These are phyloP conservation scores for Osmoderma eremita DNA, from an alignment of 2,888 invertebrate genomes.

Conservation along the genomic window DNA sequence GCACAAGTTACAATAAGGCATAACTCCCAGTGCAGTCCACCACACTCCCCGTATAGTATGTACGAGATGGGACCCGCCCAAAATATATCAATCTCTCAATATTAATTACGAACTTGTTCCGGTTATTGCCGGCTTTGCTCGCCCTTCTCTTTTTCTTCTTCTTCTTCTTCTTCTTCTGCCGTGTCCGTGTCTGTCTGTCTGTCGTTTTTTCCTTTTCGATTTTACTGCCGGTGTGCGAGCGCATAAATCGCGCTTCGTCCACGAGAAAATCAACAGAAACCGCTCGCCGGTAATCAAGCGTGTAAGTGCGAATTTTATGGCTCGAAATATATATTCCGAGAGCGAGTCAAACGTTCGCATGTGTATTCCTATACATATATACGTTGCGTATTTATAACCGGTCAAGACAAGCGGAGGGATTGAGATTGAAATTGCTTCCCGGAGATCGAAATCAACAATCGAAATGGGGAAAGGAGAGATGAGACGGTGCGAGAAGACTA, in stretches of 20 bases:
- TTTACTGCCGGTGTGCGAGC: neutral
- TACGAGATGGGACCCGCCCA: constrained; percentile 22
- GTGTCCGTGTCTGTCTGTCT: no score
- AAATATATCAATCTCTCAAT: constrained; percentile 37
- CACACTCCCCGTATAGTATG: neutral
- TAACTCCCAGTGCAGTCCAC: constrained; percentile 1
- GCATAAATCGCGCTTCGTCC: constrained; percentile 2
- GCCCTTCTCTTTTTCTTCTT: neutral
- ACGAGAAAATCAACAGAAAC: constrained; percentile 11
- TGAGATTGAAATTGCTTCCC: no score
- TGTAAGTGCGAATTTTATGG: constrained; percentile 6
- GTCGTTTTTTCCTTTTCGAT: no score
- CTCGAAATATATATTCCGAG: neutral
- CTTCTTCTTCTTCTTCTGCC: neutral
- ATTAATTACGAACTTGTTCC: constrained; percentile 34
- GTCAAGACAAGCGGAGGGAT: no score
- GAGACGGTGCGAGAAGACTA: no score
- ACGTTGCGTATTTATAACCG: no score
- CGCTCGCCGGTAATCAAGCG: neutral
- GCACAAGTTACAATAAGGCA: no score
- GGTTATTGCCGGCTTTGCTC: constrained; percentile 14
- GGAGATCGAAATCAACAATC: no score
- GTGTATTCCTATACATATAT: no score
- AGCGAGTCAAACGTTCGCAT: no score
- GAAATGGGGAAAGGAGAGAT: no score